Evolutionary conservation across 2,888 invertebrate genomes (phyloP), one percentile per base, ranked within the genome.

Genomic region (Cynaeus angustus): DNA sequence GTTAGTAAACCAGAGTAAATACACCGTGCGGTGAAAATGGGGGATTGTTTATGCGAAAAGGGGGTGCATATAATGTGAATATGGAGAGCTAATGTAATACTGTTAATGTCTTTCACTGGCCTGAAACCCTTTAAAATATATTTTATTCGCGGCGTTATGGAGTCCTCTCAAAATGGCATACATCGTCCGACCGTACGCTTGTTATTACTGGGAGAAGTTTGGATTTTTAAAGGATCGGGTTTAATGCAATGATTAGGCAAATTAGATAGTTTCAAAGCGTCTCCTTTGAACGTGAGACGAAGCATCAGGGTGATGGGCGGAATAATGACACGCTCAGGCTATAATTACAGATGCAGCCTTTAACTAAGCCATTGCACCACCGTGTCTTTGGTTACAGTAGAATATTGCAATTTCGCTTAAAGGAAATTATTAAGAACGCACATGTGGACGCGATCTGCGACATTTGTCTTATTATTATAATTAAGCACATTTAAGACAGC

Each of bases 1-100:
- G 75, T 72, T 78, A 75, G 75, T 74, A 75, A 75, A 72, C 71
- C 72, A 71, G 72, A 66, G 75, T 75, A 77, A 77, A 78, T 78
- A 77, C 73, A 75, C 71, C 64, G 68, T 74, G 74, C 69, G 74
- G 75, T 73, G 70, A 69, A 71, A 73, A 53, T 48, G 70, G 75
- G 75, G 75, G 73, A 59, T 74, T 75, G 75, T 78, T 78, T 77
- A 76, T 73, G 73, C 71, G 62, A 69, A 71, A 66, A 73, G 56
- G 73, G 72, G 70, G 73, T 71, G 66, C 64, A 67, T 68, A 68
- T 68, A 62, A 68, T 53, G 59, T 68, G 72, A 56, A 66, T 68
- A 70, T 68, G 59, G 56, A 66, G 64, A 70, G 65, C 59, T 70
- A 71, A 72, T 72, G 70, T 70, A 70, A 70, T 72, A 66, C 67